Evolutionary conservation across 2,888 invertebrate species (phyloP), one percentile per base, ranked within the genome.

Genomic region (Eudasyphora cyanicolor): DNA sequence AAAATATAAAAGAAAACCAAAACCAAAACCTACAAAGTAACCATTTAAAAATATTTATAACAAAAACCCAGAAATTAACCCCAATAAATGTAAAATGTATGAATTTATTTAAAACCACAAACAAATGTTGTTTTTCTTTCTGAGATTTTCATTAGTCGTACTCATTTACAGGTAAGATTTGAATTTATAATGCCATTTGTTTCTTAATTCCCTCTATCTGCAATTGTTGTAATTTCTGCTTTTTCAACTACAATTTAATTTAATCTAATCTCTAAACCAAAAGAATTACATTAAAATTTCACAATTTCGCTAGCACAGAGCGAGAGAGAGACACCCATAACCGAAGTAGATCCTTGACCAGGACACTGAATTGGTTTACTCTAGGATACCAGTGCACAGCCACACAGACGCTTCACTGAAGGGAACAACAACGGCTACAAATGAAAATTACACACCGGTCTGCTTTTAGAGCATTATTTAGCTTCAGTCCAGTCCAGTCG

Each of bases 371-470:
- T 24, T 67, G 67, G n/a, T n/a, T 67, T 67, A 42, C 24, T 42
- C 24, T 14, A 32, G 35, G 17, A 64, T n/a, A 67, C 67, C 67
- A n/a, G n/a, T n/a, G n/a, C n/a, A 14, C 67, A 42, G 35, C 38
- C n/a, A 24, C 21, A 67, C n/a, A 12, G 42, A 62, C n/a, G 64
- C 19, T 24, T 7, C 19, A 21, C 17, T 2, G 32, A 4, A 32
- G 12, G n/a, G n/a, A 27, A n/a, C 60, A 27, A n/a, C 60, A 67
- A 67, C 21, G 38, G 14, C 42, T 24, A 67, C 67, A 67, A 67
- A 67, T 67, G 64, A 67, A 42, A 67, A 67, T 67, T 67, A 67
- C 67, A 67, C 32, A 62, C 64, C 17, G 42, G 67, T 42, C n/a
- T n/a, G n/a, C n/a, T n/a, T n/a, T 64, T 21, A 19, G 35, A 64